A percentile compares a stretch with the other conserved stretches of the same genome.
These are phyloP conservation scores for Cheilosia vulpina DNA, from an alignment of 2,888 invertebrate genomes.

Conservation along the genomic window DNA sequence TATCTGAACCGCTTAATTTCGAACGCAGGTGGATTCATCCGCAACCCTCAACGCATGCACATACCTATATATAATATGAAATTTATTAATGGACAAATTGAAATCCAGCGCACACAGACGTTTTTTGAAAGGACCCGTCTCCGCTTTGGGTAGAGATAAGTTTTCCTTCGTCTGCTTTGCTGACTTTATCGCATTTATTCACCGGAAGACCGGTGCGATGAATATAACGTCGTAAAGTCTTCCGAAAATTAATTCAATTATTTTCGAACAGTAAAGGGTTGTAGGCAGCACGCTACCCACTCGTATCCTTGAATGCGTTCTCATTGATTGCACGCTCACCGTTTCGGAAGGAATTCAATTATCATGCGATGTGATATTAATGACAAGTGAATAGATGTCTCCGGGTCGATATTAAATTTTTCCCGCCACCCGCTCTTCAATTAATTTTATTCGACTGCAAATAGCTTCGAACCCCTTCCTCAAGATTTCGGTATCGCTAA, in stretches of 20 bases:
- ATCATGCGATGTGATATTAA: constrained; percentile 57
- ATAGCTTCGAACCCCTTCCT: constrained; percentile 12
- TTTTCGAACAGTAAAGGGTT: constrained; percentile 49
- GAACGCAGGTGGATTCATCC: constrained; percentile 63
- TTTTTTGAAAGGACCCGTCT: constrained; percentile 34
- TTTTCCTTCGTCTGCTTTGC: constrained; percentile 26
- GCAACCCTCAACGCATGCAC: constrained; percentile 27
- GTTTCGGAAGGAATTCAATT: constrained; percentile 64
- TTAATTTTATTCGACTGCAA: constrained; percentile 40
- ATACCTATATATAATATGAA: constrained; percentile 15
- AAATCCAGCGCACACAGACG: constrained; percentile 45
- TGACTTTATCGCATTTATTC: constrained; percentile 49
- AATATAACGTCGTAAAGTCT: constrained; percentile 31
- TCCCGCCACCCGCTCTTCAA: constrained; percentile 3
- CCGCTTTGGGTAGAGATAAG: constrained; percentile 51
- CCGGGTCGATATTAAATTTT: constrained; percentile 20
- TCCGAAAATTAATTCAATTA: constrained; percentile 64
- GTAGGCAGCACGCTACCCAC: constrained; percentile 4
- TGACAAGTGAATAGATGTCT: constrained; percentile 40
- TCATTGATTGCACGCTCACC: constrained; percentile 43
- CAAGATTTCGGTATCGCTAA: neutral
- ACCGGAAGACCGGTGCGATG: constrained; percentile 45
- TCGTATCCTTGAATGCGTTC: constrained; percentile 16
- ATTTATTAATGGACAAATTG: constrained; percentile 63
- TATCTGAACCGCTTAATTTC: constrained; percentile 53